phyloP scores from a whole-genome alignment of 2,888 invertebrate species.

The Chaitophorus viminalis region DNA sequence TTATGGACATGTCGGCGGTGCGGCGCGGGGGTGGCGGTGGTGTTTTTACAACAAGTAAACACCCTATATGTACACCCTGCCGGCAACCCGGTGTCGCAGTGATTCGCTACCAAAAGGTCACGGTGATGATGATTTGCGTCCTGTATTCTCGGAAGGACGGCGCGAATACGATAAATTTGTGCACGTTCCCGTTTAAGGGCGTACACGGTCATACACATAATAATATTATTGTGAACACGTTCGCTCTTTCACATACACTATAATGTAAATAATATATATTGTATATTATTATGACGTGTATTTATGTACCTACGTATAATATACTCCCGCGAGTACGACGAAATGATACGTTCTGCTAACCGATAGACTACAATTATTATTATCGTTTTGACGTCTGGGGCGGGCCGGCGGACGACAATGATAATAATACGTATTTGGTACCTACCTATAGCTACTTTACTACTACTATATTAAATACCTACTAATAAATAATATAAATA shows the following conservation, averaged over 20 bases:
- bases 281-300: neutral
- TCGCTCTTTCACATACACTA: neutral
- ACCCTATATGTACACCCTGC: no score
- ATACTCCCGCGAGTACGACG: constrained; percentile 2
- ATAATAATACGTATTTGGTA: no score
- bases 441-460: neutral
- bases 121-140: neutral
- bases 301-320: constrained; percentile 6
- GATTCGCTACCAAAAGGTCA: neutral
- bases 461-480: neutral
- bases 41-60: no score
- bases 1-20: no score
- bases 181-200: constrained; percentile 1
- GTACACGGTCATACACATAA: neutral
- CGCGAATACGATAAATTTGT: neutral
- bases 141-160: neutral
- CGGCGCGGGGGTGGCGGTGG: no score
- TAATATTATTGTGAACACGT: neutral
- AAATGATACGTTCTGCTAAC: constrained; percentile 27
- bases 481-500: constrained; percentile 34
- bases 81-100: no score
- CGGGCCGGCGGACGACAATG: neutral
- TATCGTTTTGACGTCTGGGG: constrained; percentile 44
- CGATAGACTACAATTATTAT: constrained; percentile 49
- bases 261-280: neutral